phyloP scores from a whole-genome alignment of 1,140 invertebrate species.

The Doryteuthis pealeii region DNA sequence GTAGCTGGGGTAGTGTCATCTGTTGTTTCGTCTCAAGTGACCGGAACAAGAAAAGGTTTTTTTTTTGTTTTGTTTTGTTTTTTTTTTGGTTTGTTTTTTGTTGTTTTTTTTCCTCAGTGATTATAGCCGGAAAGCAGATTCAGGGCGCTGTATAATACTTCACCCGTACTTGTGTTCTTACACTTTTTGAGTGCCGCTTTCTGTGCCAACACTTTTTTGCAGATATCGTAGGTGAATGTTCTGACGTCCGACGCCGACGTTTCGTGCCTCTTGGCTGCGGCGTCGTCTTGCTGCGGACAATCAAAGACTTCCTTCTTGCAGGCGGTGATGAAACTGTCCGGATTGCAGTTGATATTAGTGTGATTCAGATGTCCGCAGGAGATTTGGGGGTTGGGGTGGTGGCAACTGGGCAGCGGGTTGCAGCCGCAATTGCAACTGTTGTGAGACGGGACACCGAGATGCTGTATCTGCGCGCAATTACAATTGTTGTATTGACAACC shows the following conservation, averaged over 20 bases:
- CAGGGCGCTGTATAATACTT: not conserved
- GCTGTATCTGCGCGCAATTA: not conserved
- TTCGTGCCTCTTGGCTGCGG: not conserved
- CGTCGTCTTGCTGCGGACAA: not conserved
- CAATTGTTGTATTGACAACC: not conserved
- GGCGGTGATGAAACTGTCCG: not conserved
- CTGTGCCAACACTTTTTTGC: not conserved
- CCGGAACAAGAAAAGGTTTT: too few relatives aligned
- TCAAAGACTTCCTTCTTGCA: not conserved
- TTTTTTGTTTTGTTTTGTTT: too few relatives aligned
- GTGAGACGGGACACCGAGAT: too few relatives aligned
- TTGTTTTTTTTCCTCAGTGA: not conserved
- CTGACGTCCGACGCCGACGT: not conserved
- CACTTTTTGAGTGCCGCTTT: not conserved
- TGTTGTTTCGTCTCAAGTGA: too few relatives aligned
- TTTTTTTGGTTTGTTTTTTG: too few relatives aligned
- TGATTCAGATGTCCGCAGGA: too few relatives aligned
- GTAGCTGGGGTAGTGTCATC: too few relatives aligned
- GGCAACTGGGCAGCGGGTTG: too few relatives aligned
- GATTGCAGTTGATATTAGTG: too few relatives aligned
- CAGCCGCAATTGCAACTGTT: too few relatives aligned
- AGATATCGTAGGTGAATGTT: not conserved
- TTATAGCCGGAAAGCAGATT: not conserved
- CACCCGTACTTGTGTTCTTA: not conserved
- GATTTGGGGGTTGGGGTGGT: not conserved